Evolutionary conservation across 2,797 vertebrate genomes (phyloP).

Genomic region (Adrianichthys oophorus): DNA sequence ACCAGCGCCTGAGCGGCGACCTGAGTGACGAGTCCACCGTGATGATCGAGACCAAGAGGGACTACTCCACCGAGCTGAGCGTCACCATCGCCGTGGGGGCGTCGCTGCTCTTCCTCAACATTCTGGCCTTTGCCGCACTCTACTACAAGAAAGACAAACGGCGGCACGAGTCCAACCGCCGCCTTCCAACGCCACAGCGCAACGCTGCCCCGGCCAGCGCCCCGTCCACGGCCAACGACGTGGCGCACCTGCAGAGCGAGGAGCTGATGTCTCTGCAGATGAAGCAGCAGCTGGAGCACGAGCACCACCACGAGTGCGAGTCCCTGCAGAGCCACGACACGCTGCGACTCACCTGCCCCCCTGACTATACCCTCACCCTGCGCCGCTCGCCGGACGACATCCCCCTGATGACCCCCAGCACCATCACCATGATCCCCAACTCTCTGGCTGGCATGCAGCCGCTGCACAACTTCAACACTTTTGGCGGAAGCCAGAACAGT

Average conservation of each 20-base stretch:
- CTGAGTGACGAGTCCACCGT: slow-evolving; percentile 83
- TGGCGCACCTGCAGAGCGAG: slow-evolving; percentile 88
- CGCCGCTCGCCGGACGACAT: slow-evolving; percentile 92
- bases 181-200: slow-evolving; percentile 84
- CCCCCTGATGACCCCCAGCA: slow-evolving; percentile 92
- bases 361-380: slow-evolving; percentile 93
- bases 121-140: slow-evolving; percentile 91
- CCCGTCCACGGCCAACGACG: slow-evolving; percentile 79
- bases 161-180: slow-evolving; percentile 89
- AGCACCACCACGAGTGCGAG: slow-evolving; percentile 89
- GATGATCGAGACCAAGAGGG: slow-evolving; percentile 90
- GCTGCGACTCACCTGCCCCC: slow-evolving; percentile 87
- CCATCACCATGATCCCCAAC: slow-evolving; percentile 97
- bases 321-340: slow-evolving; percentile 86
- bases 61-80: slow-evolving; percentile 92
- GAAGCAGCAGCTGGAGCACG: slow-evolving; percentile 86
- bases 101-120: slow-evolving; percentile 92
- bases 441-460: slow-evolving; percentile 90
- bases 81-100: slow-evolving; percentile 95
- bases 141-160: slow-evolving; percentile 98
- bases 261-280: slow-evolving; percentile 94
- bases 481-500: slow-evolving; percentile 92
- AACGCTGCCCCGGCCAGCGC: slow-evolving; percentile 51
- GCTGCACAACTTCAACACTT: slow-evolving; percentile 94
- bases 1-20: slow-evolving; percentile 82